Evolutionary conservation across 2,113 vertebrate species (phyloP).

Genomic region (Cryptomyrus ogoouensis): DNA sequence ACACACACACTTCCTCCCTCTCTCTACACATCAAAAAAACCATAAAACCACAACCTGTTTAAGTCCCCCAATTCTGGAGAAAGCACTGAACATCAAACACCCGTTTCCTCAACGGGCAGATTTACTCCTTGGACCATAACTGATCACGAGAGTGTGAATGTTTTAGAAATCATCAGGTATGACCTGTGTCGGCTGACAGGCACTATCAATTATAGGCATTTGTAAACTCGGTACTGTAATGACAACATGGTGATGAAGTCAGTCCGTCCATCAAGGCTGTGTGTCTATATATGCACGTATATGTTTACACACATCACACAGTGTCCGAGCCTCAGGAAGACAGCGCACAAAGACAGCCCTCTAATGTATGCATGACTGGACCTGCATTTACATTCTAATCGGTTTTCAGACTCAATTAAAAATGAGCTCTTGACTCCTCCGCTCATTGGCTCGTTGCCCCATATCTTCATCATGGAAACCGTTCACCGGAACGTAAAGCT

Average conservation of each 20-base stretch:
- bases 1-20: background rate
- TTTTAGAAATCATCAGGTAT: background rate
- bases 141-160: background rate
- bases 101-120: background rate
- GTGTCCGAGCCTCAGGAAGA: background rate
- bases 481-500: background rate
- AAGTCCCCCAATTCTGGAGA: background rate
- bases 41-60: background rate
- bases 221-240: background rate
- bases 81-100: background rate
- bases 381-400: constrained; percentile 3
- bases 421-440: background rate
- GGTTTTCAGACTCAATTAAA: constrained; percentile 12
- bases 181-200: background rate
- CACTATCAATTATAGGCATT: background rate
- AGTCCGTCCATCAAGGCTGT: constrained; percentile 14
- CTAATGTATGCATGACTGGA: background rate
- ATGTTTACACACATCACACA: background rate
- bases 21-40: background rate
- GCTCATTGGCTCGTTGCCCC: background rate
- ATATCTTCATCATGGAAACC: constrained; percentile 6
- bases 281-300: constrained; percentile 14
- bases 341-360: background rate
- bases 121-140: background rate
- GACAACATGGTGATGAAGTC: background rate